phyloP scores from a whole-genome alignment of 2,888 invertebrate species.

The Lochmaea capreae region DNA sequence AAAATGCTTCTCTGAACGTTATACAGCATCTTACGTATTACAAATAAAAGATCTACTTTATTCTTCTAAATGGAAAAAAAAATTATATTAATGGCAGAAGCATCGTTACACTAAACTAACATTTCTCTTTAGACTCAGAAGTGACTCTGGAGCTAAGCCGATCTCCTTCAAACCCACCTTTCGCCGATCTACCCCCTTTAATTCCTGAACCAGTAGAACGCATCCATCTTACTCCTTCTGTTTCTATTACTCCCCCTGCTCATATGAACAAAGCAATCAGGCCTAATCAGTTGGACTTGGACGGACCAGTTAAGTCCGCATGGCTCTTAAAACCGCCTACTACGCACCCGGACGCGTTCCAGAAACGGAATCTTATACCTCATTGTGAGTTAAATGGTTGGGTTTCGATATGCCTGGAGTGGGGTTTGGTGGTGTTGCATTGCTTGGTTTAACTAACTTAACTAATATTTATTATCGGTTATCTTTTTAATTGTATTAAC shows the following conservation, averaged over 20 bases:
- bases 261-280: constrained; percentile 53
- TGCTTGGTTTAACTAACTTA: constrained; percentile 1
- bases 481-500: background rate
- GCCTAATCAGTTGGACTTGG: constrained; percentile 62
- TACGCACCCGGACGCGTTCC: constrained; percentile 18
- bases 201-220: constrained; percentile 67
- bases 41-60: background rate
- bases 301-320: constrained; percentile 60
- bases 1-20: no score
- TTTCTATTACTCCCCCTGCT: constrained; percentile 60
- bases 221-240: constrained; percentile 69
- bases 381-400: constrained; percentile 42
- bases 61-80: background rate
- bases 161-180: constrained; percentile 52
- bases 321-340: constrained; percentile 58
- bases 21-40: background rate
- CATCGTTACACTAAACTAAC: constrained; percentile 5
- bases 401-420: constrained; percentile 28
- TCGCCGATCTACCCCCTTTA: constrained; percentile 65
- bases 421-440: constrained; percentile 7
- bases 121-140: constrained; percentile 26
- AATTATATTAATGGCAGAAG: background rate
- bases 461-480: background rate
- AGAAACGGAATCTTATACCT: constrained; percentile 52
- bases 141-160: constrained; percentile 20